Base-by-base conservation (phyloP, 2,797 vertebrate genomes). In the Leptodactylus fallax region DNA sequence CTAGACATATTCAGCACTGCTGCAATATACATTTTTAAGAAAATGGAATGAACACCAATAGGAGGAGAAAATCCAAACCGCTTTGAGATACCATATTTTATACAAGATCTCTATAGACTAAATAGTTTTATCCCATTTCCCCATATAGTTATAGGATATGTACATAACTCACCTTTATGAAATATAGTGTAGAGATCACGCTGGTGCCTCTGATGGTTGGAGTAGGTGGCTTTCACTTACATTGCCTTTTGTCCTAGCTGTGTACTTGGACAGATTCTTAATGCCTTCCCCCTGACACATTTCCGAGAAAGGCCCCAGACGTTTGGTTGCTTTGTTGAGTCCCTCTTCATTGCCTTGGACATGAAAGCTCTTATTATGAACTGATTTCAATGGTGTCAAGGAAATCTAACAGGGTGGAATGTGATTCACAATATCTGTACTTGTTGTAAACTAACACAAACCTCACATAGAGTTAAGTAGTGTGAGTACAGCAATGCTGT, bases 231-330 rank as follows among this genome's bases (percentile, higher is more conserved):
- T 83, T 65, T 86, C 53, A 72, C 85, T 79, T 83, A 85, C 61
- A 25, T 58, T 61, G 21, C 61, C 69, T 53, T 88, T 89, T 89
- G 84, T 89, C 53, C 51, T 61, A 25, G 11, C 55, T 45, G 58
- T 86, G 88, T 86, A 89, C 88, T 89, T 89, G 88, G 84, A 86
- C 79, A 55, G 88, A 86, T 86, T 89, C n/a, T 86, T 89, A 89
- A 89, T 89, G 84, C 81, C 79, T 79, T 85, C 23, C 80, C 79
- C 60, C 36, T 82, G 79, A 83, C 79, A 86, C 47, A 80, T 86
- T 86, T 78, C 84, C 79, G 77, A 89, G 84, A 83, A 89, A 89
- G 80, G 58, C 84, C 79, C 47, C 69, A 67, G 79, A 86, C 60
- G 16, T 89, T 76, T 78, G 72, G 71, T 86, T 83, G 79, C 84